Evolutionary conservation across 2,113 vertebrate genomes (phyloP), one percentile per base, ranked within the genome.

Genomic region (Otocyon megalotis): DNA sequence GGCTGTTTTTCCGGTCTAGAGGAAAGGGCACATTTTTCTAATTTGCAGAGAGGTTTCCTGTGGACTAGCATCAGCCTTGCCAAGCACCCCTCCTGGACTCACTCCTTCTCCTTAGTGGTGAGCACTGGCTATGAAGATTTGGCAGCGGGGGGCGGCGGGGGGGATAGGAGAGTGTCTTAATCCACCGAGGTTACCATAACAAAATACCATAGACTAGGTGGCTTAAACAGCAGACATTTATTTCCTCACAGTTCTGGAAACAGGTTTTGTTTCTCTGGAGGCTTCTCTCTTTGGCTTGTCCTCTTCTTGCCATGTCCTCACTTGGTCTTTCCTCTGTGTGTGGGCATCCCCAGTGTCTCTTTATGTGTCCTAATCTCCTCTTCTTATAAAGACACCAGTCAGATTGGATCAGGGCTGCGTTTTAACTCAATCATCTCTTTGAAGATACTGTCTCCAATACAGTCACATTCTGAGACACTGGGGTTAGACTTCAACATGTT

Each of bases 181-280:
- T 35, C 58, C 6, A 1, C 54, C 54, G 3, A 14, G 71, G 37
- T 22, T 22, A 32, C 30, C 30, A 16, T 9, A 32, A 60, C 30
- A 72, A 87, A 82, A 54, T 22, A 69, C 37, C 67, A 32, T 2
- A 54, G 12, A 69, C 69, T 5, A 5, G 32, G 53, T 12, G 54
- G 69, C 77, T 92, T 69, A 30, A 58, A n/a, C 9, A 50, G 15
- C 43, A 94, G 28, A 74, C 19, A 28, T 10, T 50, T 72, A 35
- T 85, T 84, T 93, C 50, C 79, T 84, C 79, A 22, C 11, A 50
- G 62, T 71, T 89, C 79, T 79, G 20, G 43, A 54, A 54, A 56
- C 84, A 80, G 62, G 20, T n/a, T 65, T 26, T 8, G 16, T 85
- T 35, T 58, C 79, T 80, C 53, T 24, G 19, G 30, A 62, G 10